Conservation (phyloP, 2,888 invertebrate species). For the Ptilodon capucinus region DNA sequence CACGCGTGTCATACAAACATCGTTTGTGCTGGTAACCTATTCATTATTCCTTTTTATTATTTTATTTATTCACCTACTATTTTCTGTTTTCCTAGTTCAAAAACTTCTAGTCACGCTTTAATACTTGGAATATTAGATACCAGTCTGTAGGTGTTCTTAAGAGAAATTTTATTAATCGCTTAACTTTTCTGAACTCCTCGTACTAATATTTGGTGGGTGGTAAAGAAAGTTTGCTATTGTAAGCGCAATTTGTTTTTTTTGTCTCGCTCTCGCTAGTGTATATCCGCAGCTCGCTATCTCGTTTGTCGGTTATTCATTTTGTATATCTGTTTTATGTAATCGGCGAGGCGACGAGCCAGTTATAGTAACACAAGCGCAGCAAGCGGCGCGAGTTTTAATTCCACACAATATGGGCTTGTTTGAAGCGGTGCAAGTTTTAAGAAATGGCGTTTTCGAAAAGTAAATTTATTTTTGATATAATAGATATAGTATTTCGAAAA, state of each 20-base stretch:
- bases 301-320: conserved; percentile 12
- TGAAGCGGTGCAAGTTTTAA: neutral
- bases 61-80: no score
- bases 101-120: conserved; percentile 1
- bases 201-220: conserved; percentile 15
- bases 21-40: neutral
- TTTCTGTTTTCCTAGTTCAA: neutral
- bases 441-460: neutral
- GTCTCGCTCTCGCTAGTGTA: conserved; percentile 1
- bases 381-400: conserved; percentile 22
- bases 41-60: neutral
- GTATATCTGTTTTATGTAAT: conserved; percentile 11
- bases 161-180: conserved; percentile 30
- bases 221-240: conserved; percentile 19
- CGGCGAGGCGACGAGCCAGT: conserved; percentile 6
- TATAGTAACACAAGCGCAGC: conserved; percentile 3
- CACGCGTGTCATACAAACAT: neutral
- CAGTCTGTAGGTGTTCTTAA: conserved; percentile 15
- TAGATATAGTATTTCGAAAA: no score
- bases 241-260: conserved; percentile 9
- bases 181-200: conserved; percentile 17
- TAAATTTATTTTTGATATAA: no score
- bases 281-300: conserved; percentile 5
- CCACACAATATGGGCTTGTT: conserved; percentile 6
- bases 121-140: conserved; percentile 16